Evolutionary conservation across 2,888 invertebrate genomes (phyloP), one percentile per base, ranked within the genome.

Genomic region (Amphipyra tragopoginis): DNA sequence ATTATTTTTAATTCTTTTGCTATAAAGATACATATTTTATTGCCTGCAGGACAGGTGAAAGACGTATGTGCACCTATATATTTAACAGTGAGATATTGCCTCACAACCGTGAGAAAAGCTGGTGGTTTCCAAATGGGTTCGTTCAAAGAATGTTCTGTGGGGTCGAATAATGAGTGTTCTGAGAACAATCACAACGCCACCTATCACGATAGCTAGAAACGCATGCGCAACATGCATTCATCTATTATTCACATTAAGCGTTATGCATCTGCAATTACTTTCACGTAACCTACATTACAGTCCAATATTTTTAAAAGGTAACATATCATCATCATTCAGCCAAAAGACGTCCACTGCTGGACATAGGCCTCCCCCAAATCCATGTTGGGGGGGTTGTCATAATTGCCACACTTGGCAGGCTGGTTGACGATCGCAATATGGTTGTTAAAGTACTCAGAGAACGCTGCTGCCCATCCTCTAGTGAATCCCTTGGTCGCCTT

Each of bases 71-170:
- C 36, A 8, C 50, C 40, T 53, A 57, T 39, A 73, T 50, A 67
- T 61, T 53, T 43, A 73, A 13, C 49, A 14, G 69, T 56, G 61
- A 67, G 44, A 53, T 68, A 71, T 62, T 51, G 62, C 45, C 53
- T 8, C 38, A 62, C 13, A 26, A 40, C n/a, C 70, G 74, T 71
- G 70, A 69, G 70, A 71, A 71, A 54, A 60, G 29, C 51, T 11
- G 33, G 50, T 42, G 34, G 42, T 42, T 62, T 54, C 43, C 56
- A 34, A 71, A 62, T 68, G 57, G 61, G 44, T 74, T 71, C 49
- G 50, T 71, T 71, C 69, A 71, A 33, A 54, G 62, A 73, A 70
- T 67, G 42, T 51, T 14, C 62, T 38, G 61, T 57, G 45, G 26
- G 62, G 55, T 65, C 66, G 44, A 36, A 51, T 51, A 53, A 57